phyloP scores from a whole-genome alignment of 1,140 invertebrate genomes.

The Lepidurus apus region DNA sequence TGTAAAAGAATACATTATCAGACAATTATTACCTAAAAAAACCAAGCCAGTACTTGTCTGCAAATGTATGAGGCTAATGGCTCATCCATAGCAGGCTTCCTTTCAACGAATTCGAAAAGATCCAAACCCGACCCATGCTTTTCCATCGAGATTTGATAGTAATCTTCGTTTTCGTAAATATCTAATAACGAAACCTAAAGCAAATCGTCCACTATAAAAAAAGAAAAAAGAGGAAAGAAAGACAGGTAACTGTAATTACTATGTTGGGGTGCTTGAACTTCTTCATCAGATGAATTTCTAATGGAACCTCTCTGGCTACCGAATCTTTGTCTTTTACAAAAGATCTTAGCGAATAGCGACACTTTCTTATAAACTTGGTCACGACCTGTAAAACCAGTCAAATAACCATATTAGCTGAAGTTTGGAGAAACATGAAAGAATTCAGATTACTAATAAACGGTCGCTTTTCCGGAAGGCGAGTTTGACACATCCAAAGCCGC shows the following conservation, averaged over 20 bases:
- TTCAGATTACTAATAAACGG: conserved; percentile 49
- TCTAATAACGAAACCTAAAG: conserved; percentile 58
- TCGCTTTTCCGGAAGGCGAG: conserved; percentile 58
- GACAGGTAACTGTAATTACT: conserved; percentile 45
- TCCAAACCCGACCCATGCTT: conserved; percentile 75
- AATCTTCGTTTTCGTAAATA: conserved; percentile 64
- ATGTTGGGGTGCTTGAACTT: conserved; percentile 65
- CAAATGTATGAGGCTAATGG: conserved; percentile 66
- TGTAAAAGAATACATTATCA: conserved; percentile 42
- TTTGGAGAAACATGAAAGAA: not conserved
- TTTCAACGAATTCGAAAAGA: conserved; percentile 72
- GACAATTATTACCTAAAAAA: conserved; percentile 22
- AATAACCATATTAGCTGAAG: not conserved
- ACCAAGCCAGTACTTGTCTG: conserved; percentile 53
- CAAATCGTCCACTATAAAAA: not conserved
- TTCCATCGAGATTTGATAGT: conserved; percentile 72
- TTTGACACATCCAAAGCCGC: conserved; percentile 68
- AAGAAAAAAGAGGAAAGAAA: not conserved
- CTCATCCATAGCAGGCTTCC: conserved; percentile 61
- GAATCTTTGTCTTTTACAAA: conserved; percentile 52
- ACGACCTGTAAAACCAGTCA: conserved; percentile 49
- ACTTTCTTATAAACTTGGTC: conserved; percentile 66
- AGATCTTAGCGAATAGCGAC: conserved; percentile 62
- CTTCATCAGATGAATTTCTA: conserved; percentile 61
- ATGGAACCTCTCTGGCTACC: conserved; percentile 51